Conservation (phyloP, 2,888 invertebrate species). For the Caenorhabditis sp. region DNA sequence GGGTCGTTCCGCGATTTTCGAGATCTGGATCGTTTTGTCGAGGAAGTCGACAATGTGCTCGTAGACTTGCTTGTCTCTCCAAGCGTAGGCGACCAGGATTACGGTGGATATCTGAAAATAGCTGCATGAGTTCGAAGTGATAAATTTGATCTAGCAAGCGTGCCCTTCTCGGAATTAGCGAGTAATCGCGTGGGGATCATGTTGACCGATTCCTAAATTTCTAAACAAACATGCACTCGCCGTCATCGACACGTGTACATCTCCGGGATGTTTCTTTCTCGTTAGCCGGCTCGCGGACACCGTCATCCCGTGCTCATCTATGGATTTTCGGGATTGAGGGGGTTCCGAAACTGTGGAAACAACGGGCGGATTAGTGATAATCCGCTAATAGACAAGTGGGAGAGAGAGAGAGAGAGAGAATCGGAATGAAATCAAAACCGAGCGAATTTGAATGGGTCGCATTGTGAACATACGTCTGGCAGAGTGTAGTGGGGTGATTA, state of each 20-base stretch:
- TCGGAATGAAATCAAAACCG: constrained; percentile 3
- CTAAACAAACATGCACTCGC: too few species aligned
- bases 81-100: constrained; percentile 62
- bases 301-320: constrained; percentile 2
- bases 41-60: constrained; percentile 77
- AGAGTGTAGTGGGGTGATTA: constrained; percentile 9
- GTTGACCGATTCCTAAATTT: too few species aligned
- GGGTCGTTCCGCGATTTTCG: constrained; percentile 77
- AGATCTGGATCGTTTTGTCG: constrained; percentile 74
- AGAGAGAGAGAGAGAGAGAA: not conserved
- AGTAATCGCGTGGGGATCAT: too few species aligned
- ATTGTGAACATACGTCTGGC: not conserved
- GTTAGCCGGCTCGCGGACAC: too few species aligned
- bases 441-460: not conserved
- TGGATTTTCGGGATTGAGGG: constrained; percentile 24
- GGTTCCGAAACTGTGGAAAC: constrained; percentile 22
- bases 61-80: constrained; percentile 69
- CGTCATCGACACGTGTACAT: too few species aligned
- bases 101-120: constrained; percentile 58
- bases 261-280: too few species aligned
- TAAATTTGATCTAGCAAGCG: not conserved
- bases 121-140: not conserved
- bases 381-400: constrained; percentile 26
- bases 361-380: constrained; percentile 5
- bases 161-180: too few species aligned